Conservation (phyloP, 2,797 vertebrate genomes). For the Typhlichthys eigenmanni region DNA sequence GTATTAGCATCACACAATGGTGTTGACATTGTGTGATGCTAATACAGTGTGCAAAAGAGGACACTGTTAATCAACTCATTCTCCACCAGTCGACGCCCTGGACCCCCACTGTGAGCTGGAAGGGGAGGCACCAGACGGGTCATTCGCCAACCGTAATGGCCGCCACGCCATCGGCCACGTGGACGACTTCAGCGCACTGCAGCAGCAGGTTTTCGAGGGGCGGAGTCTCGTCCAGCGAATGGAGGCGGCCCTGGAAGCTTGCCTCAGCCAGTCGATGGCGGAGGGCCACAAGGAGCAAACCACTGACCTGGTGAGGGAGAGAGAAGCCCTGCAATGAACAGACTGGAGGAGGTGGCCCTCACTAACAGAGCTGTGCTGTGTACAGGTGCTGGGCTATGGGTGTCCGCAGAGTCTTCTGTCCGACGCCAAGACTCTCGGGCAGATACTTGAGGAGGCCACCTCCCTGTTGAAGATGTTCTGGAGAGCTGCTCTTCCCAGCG, state of each 20-base stretch:
- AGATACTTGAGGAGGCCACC: slow-evolving; percentile 81
- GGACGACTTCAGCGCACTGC: slow-evolving; percentile 85
- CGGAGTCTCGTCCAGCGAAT: slow-evolving; percentile 80
- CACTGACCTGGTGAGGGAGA: slow-evolving; percentile 69
- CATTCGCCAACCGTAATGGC: slow-evolving; percentile 80
- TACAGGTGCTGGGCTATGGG: slow-evolving; percentile 73
- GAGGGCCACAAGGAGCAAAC: slow-evolving; percentile 66
- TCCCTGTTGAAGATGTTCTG: slow-evolving; percentile 91
- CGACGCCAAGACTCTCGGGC: slow-evolving; percentile 79
- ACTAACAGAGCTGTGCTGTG: slow-evolving; percentile 18
- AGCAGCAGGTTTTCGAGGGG: slow-evolving; percentile 86
- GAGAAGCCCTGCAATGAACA: not conserved
- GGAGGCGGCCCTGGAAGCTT: slow-evolving; percentile 71
- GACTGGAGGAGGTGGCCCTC: no score
- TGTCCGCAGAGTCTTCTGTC: slow-evolving; percentile 74
- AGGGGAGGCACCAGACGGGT: slow-evolving; percentile 72
- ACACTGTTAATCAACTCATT: no score
- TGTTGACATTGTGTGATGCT: no score
- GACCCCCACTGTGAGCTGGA: slow-evolving; percentile 79
- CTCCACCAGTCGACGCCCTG: slow-evolving; percentile 57
- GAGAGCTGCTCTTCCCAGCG: slow-evolving; percentile 79
- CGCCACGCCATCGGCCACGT: slow-evolving; percentile 81
- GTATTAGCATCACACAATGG: no score
- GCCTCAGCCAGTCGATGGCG: slow-evolving; percentile 59
- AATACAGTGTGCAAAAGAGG: no score